Conservation (phyloP, 2,113 vertebrate species). For the Scomber japonicus region DNA sequence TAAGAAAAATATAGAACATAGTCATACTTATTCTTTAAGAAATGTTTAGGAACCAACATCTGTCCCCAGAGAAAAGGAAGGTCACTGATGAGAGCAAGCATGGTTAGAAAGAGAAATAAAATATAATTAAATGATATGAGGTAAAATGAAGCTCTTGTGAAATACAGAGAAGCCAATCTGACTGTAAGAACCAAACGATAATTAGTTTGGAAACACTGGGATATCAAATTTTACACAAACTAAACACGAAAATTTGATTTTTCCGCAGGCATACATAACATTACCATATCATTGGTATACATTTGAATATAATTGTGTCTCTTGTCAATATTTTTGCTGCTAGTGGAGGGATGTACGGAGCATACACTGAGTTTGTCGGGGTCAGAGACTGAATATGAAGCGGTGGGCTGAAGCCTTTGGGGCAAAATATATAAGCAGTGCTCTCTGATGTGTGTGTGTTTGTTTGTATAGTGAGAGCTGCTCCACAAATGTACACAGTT, state of each 20-base stretch:
- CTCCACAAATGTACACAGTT: background rate
- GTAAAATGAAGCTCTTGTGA: background rate
- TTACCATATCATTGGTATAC: background rate
- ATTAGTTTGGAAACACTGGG: background rate
- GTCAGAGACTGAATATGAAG: slow-evolving; percentile 43
- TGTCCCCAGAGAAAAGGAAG: background rate
- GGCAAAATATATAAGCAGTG: slow-evolving; percentile 30
- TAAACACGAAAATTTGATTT: background rate
- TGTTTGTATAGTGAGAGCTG: background rate
- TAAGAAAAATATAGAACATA: no score
- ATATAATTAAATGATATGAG: background rate
- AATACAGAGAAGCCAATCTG: background rate
- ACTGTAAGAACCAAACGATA: background rate
- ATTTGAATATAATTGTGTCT: slow-evolving; percentile 22
- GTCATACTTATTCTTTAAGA: no score
- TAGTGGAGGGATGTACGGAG: slow-evolving; percentile 17
- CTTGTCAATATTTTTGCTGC: slow-evolving; percentile 26
- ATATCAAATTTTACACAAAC: background rate
- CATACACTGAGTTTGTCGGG: slow-evolving; percentile 21
- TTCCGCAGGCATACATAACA: background rate
- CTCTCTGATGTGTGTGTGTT: slow-evolving; percentile 7
- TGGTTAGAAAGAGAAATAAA: background rate
- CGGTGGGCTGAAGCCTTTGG: slow-evolving; percentile 23
- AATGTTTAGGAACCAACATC: background rate
- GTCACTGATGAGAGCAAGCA: background rate